A percentile compares a stretch with the other conserved stretches of the same genome.
Conservation (phyloP, 2,797 vertebrate species). For the Pseudocheirus occidentalis region DNA sequence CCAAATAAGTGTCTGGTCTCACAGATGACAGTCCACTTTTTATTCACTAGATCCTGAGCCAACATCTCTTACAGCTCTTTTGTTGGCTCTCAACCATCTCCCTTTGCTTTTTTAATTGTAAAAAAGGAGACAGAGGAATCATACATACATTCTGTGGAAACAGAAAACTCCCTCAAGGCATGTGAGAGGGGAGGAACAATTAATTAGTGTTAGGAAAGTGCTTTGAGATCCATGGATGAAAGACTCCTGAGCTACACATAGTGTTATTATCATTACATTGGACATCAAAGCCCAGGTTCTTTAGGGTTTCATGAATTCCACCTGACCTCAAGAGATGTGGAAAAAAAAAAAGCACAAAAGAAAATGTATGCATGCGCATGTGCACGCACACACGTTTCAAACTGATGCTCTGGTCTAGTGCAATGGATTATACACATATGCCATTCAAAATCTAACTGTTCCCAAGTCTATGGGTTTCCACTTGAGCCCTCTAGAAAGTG, state of each 20-base stretch:
- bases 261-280: neutral
- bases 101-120: neutral
- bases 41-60: neutral
- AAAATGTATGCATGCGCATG: neutral
- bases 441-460: neutral
- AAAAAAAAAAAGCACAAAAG: neutral
- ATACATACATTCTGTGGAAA: neutral
- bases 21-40: neutral
- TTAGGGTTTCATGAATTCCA: slow-evolving; percentile 5
- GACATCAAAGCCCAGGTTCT: slow-evolving; percentile 1
- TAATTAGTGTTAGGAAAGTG: neutral
- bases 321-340: neutral
- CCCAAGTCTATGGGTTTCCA: neutral
- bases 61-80: neutral
- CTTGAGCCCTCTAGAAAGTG: neutral
- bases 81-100: neutral
- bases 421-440: neutral
- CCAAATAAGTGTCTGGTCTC: neutral
- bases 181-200: neutral
- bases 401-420: neutral
- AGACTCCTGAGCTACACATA: neutral
- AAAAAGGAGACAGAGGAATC: neutral
- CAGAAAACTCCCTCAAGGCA: neutral
- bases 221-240: slow-evolving; percentile 6
- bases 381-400: neutral